These are phyloP conservation scores for Tenthredo notha DNA, from an alignment of 2,888 invertebrate species.

Conservation along the genomic window DNA sequence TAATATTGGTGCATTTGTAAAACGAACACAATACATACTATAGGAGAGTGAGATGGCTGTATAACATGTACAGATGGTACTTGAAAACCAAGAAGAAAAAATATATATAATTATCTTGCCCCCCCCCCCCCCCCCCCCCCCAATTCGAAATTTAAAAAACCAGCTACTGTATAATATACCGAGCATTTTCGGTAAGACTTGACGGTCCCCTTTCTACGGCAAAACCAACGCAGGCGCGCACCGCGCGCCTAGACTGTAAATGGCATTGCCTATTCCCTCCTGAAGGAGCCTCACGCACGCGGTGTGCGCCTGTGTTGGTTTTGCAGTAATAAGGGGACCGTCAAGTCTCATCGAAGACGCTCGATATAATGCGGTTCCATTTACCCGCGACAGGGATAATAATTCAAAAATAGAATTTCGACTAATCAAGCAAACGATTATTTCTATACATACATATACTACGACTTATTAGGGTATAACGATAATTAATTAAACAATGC, in stretches of 20 bases:
- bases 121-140: background rate
- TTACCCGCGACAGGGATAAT: conserved; percentile 2
- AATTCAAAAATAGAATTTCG: conserved; percentile 11
- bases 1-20: background rate
- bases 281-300: too few relatives aligned
- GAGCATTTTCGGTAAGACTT: too few relatives aligned
- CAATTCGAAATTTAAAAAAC: background rate
- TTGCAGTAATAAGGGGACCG: too few relatives aligned
- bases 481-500: conserved; percentile 48
- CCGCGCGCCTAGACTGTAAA: too few relatives aligned
- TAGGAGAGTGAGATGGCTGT: conserved; percentile 26
- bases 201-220: too few relatives aligned
- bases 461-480: conserved; percentile 45
- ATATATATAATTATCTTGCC: conserved; percentile 1
- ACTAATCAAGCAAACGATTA: conserved; percentile 36
- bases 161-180: background rate
- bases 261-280: too few relatives aligned
- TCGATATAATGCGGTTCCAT: conserved; percentile 16
- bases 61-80: conserved; percentile 7
- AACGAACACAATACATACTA: conserved; percentile 2
- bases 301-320: too few relatives aligned
- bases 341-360: too few relatives aligned
- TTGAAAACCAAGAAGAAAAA: background rate
- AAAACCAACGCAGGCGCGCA: too few relatives aligned
- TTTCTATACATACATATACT: conserved; percentile 40